phyloP scores from a whole-genome alignment of 2,888 invertebrate genomes.

The Gerris lacustris region DNA sequence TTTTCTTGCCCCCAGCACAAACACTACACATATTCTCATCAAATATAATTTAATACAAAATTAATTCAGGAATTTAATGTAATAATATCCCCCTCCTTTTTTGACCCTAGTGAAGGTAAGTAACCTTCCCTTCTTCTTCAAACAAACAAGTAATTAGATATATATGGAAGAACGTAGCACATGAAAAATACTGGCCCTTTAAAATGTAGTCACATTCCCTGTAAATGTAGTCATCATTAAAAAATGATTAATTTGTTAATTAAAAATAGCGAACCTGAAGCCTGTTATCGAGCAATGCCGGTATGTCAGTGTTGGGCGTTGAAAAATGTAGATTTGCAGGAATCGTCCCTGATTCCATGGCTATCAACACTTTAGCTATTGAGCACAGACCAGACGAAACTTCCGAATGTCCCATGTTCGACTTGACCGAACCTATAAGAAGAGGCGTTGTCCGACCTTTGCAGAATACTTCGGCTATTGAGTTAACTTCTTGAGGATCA shows the following conservation, averaged over 20 bases:
- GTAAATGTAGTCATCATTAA: no score
- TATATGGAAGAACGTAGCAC: no score
- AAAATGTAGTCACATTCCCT: no score
- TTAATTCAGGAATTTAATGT: no score
- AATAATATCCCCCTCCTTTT: no score
- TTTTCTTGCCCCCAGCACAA: no score
- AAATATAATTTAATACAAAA: no score
- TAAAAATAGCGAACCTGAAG: slow-evolving; percentile 17
- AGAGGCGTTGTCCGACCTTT: slow-evolving; percentile 65
- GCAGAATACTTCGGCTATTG: slow-evolving; percentile 85
- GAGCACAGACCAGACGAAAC: slow-evolving; percentile 84
- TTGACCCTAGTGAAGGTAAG: not conserved
- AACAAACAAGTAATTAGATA: no score
- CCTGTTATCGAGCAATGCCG: slow-evolving; percentile 77
- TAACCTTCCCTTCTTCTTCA: not conserved
- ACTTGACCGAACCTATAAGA: slow-evolving; percentile 89
- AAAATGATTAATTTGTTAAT: no score
- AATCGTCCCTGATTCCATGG: slow-evolving; percentile 81
- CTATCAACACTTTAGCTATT: slow-evolving; percentile 78
- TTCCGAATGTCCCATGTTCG: slow-evolving; percentile 98
- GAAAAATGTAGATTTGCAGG: slow-evolving; percentile 85
- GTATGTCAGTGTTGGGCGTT: slow-evolving; percentile 77
- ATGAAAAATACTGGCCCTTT: no score
- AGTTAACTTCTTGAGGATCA: slow-evolving; percentile 96
- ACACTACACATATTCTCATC: no score